A percentile compares a stretch with the other conserved stretches of the same genome.
phyloP scores from a whole-genome alignment of 2,888 invertebrate species.

The Agonopterix subpropinquella region DNA sequence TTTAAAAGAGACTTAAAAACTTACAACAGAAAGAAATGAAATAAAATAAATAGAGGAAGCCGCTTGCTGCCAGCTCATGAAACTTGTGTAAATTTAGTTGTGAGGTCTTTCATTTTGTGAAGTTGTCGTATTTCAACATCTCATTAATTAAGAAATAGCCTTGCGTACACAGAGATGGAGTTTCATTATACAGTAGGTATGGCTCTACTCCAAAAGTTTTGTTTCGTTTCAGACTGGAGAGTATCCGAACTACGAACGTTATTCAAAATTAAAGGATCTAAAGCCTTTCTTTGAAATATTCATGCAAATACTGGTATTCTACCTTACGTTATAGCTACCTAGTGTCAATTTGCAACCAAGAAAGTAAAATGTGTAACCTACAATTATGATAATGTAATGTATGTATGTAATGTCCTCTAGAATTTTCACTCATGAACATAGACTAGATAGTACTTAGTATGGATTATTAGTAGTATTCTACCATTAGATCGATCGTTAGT shows the following conservation, averaged over 20 bases:
- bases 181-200: neutral
- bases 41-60: neutral
- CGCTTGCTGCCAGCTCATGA: neutral
- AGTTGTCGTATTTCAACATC: neutral
- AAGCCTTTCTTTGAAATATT: neutral
- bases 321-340: too few species aligned
- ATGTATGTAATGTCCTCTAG: too few species aligned
- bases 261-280: neutral
- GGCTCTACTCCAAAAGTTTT: neutral
- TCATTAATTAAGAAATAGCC: neutral
- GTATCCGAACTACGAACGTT: neutral
- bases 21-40: neutral
- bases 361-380: too few species aligned
- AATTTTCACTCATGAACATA: neutral
- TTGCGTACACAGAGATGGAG: neutral
- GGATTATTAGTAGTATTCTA: neutral
- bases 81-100: neutral
- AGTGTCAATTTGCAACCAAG: too few species aligned
- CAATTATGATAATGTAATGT: too few species aligned
- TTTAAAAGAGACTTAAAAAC: too few species aligned
- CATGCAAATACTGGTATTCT: too few species aligned
- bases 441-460: too few species aligned
- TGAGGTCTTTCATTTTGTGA: neutral
- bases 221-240: neutral
- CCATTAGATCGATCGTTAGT: conserved; percentile 33